Base-by-base conservation (phyloP, 2,888 invertebrate genomes). In the Gibbula magus region DNA sequence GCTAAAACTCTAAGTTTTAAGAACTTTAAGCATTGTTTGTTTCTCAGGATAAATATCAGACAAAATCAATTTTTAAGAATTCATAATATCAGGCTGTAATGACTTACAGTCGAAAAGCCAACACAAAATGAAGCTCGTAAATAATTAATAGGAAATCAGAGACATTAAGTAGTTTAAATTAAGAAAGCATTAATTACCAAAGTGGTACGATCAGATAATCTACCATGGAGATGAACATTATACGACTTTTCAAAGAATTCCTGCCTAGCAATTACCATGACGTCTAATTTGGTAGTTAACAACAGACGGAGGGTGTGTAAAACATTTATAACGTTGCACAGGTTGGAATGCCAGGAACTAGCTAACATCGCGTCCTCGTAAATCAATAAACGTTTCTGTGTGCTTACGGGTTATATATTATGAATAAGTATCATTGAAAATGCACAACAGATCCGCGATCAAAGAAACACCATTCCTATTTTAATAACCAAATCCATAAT, bases 281-380 rank as follows among this genome's bases (percentile, higher is more conserved):
- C 45, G 22, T 25, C 61, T 25, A 61, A 25, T 18, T 61, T 29
- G 13, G 13, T 29, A 61, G 61, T n/a, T 61, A 61, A 61, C 61
- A 25, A 61, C n/a, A 25, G 29, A 22, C 16, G 29, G 25, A 25
- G 29, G 5, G 61, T 61, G 61, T 25, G 61, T 61, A 16, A 61
- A 61, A 61, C 61, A 61, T 61, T 61, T 29, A 61, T 61, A 61
- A 61, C 61, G 5, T 61, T 25, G 61, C 61, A 61, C 61, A 61
- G 18, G 61, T 29, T 61, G 61, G 61, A 61, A 61, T 61, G 16
- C 61, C 61, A 61, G 61, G 61, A 61, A 61, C 29, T 29, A 61
- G 25, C 25, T 25, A 25, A 61, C 18, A 45, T 61, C 29, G 25
- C 61, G 29, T 22, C 61, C 61, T 61, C 61, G 13, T 18, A 61